phyloP scores from a whole-genome alignment of 2,888 invertebrate genomes.

The Drosophila koepferae region DNA sequence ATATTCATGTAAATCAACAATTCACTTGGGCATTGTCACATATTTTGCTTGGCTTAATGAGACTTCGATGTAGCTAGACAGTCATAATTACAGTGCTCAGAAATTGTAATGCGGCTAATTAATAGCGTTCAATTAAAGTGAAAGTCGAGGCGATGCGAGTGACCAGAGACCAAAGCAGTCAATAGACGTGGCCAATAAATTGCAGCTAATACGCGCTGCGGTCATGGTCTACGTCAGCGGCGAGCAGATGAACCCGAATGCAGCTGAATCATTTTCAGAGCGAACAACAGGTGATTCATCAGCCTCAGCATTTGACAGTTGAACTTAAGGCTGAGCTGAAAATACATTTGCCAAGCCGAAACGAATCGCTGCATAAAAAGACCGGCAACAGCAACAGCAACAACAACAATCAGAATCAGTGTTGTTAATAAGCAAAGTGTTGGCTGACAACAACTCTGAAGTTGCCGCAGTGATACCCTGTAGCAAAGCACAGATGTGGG shows the following conservation, averaged over 20 bases:
- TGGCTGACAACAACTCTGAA: slow-evolving; percentile 14
- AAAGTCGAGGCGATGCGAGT: slow-evolving; percentile 39
- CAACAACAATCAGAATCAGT: background rate
- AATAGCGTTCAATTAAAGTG: slow-evolving; percentile 43
- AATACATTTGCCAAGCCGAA: slow-evolving; percentile 28
- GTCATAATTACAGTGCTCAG: slow-evolving; percentile 8
- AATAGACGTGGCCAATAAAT: background rate
- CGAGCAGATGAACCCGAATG: slow-evolving; percentile 7
- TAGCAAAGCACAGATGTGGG: background rate
- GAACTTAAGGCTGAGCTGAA: slow-evolving; percentile 42
- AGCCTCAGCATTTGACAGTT: slow-evolving; percentile 47
- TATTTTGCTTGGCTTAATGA: slow-evolving; percentile 21
- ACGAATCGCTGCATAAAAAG: slow-evolving; percentile 28
- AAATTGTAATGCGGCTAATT: slow-evolving; percentile 36
- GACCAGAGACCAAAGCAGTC: slow-evolving; percentile 6
- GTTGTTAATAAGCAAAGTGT: slow-evolving; percentile 46
- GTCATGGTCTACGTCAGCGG: slow-evolving; percentile 16
- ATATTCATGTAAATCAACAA: background rate
- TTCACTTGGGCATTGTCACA: slow-evolving; percentile 18
- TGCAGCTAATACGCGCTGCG: slow-evolving; percentile 12
- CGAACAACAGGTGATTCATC: slow-evolving; percentile 59
- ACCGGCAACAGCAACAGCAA: slow-evolving; percentile 22
- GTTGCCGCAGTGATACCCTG: slow-evolving; percentile 12
- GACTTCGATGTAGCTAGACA: slow-evolving; percentile 9
- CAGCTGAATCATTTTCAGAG: slow-evolving; percentile 42